Evolutionary conservation across 2,888 invertebrate species (phyloP).

Genomic region (Spisula subtruncata): DNA sequence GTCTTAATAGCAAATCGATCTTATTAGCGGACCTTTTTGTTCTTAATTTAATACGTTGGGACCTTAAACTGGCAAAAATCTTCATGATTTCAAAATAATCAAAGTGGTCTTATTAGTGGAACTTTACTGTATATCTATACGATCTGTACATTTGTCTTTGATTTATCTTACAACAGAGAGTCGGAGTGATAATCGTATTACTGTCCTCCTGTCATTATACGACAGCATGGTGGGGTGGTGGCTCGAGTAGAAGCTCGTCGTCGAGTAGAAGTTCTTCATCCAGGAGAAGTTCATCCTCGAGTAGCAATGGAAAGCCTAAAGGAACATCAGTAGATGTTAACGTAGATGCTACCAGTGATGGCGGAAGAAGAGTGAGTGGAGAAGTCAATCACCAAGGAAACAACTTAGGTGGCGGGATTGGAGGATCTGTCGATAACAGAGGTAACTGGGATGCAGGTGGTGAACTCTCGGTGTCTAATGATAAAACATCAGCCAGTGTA

Average conservation of each 20-base stretch:
- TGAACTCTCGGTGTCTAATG: background rate
- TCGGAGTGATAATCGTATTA: background rate
- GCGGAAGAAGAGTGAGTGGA: background rate
- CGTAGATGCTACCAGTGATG: background rate
- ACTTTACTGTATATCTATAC: no score
- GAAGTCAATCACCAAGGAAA: background rate
- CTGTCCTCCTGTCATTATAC: background rate
- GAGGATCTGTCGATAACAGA: background rate
- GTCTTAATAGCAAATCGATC: no score
- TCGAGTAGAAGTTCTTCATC: background rate
- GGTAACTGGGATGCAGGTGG: background rate
- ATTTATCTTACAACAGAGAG: background rate
- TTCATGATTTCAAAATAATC: no score
- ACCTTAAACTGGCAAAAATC: no score
- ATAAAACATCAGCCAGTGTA: background rate
- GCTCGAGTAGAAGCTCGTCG: background rate
- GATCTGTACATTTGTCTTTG: no score
- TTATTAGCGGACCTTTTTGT: no score
- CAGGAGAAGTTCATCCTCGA: background rate
- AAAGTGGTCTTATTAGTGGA: no score
- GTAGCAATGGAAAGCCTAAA: background rate
- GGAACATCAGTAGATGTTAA: background rate
- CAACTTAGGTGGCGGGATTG: background rate
- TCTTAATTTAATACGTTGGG: no score
- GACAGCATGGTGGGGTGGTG: constrained; percentile 19